A percentile compares a stretch with the other conserved stretches of the same genome.
phyloP scores from a whole-genome alignment of 2,113 vertebrate species.

The Parus major region DNA sequence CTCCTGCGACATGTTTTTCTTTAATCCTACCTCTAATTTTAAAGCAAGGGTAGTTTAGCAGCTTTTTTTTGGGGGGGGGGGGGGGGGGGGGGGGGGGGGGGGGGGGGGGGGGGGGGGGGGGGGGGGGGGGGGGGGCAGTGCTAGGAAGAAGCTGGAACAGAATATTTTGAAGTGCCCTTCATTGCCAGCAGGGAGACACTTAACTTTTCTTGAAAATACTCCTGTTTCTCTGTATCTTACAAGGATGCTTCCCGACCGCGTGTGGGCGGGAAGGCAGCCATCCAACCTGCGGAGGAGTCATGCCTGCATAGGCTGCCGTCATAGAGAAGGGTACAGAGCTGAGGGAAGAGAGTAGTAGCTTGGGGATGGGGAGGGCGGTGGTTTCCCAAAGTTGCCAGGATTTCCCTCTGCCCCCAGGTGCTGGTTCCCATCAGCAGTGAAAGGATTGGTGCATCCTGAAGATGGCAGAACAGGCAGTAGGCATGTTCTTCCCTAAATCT shows the following conservation, averaged over 20 bases:
- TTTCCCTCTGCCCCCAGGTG: neutral
- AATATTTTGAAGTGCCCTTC: neutral
- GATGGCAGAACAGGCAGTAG: neutral
- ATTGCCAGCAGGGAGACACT: neutral
- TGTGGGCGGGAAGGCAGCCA: neutral
- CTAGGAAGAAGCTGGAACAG: neutral
- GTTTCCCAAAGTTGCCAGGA: neutral
- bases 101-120: neutral
- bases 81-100: neutral
- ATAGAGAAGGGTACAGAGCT: neutral
- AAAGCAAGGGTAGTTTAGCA: neutral
- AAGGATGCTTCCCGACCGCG: neutral
- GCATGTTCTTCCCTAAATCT: neutral
- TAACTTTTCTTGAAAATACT: neutral
- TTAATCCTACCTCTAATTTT: neutral
- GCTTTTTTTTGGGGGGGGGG: neutral
- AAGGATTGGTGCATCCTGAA: neutral
- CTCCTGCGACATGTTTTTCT: neutral
- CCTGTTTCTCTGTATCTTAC: neutral
- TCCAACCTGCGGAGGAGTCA: neutral
- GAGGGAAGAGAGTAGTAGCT: neutral
- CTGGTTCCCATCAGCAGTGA: neutral
- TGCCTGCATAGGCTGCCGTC: accelerated
- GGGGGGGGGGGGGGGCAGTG: neutral
- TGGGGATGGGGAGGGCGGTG: neutral